Conservation (phyloP, 2,113 vertebrate genomes). For the Elgaria multicarinata region DNA sequence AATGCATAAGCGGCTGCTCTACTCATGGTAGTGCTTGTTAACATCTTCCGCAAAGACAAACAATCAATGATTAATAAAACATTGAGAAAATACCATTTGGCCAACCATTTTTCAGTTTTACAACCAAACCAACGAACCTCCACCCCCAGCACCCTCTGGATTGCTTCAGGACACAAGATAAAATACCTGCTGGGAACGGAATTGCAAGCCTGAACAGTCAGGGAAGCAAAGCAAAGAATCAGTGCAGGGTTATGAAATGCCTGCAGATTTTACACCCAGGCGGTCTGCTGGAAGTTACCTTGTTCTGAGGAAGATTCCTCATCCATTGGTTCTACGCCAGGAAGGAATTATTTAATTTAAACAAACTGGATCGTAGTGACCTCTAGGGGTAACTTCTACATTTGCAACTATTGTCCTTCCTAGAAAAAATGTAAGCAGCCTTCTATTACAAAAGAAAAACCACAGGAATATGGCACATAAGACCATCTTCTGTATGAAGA, state of each 20-base stretch:
- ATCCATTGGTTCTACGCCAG: fast-evolving
- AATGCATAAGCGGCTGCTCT: neutral
- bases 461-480: neutral
- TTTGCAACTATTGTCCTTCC: conserved; percentile 35
- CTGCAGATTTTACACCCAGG: neutral
- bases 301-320: fast-evolving
- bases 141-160: neutral
- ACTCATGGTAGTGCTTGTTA: neutral
- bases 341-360: conserved; percentile 47
- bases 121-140: neutral
- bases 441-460: conserved; percentile 31
- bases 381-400: conserved; percentile 70
- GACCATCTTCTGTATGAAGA: neutral
- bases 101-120: neutral
- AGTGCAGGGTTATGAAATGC: neutral
- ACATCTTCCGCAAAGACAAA: neutral
- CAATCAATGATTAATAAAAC: neutral
- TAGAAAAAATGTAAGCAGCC: neutral
- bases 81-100: neutral
- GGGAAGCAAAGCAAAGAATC: neutral
- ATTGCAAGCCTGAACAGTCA: neutral
- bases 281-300: fast-evolving
- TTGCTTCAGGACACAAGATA: neutral
- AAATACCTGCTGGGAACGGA: neutral
- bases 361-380: conserved; percentile 70